Evolutionary conservation across 2,797 vertebrate species (phyloP), one percentile per base, ranked within the genome.

Genomic region (Menidia menidia): DNA sequence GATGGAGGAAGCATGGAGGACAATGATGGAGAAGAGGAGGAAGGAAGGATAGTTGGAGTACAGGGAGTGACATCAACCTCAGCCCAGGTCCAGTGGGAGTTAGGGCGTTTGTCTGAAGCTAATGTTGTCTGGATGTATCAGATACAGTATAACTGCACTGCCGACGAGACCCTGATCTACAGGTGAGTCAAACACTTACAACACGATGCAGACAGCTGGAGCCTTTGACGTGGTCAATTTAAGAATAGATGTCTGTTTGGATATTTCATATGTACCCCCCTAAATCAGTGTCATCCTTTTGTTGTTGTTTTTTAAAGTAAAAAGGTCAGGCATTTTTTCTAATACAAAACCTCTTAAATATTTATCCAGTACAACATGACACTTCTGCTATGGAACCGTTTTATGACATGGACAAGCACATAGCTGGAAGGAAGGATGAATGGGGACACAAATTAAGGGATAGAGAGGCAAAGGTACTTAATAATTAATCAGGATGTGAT

Each of bases 101-200:
- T 94, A 0, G 95, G 95, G 0, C 88, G 87, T 56, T 90, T 93
- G 9, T 88, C 91, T 6, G 81, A 88, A 57, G 68, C 76, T 3
- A 94, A 95, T 19, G 84, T 92, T 0, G 95, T 97, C 66, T 97
- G 97, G 96, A 97, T 97, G 96, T 98, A 96, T 90, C 97, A 98
- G 88, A 96, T 98, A 87, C 97, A 97, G 87, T 98, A 98, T 89
- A 98, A 98, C 94, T 96, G 95, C 93, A 96, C 95, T 0, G 95
- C 90, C 0, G 97, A 98, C 0, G 96, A 97, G 58, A 95, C 95
- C 3, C 95, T 97, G 77, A 93, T 97, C 76, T 98, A 98, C 93
- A 95, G 97, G 96, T 97, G 84, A 95, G 91, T 86, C 31, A 13
- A 63, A 51, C 30, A 35, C 30, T 35, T 31, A 44, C 33, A 42